Evolutionary conservation across 2,888 invertebrate genomes (phyloP), one percentile per base, ranked within the genome.

Genomic region (Eristalinus aeneus): DNA sequence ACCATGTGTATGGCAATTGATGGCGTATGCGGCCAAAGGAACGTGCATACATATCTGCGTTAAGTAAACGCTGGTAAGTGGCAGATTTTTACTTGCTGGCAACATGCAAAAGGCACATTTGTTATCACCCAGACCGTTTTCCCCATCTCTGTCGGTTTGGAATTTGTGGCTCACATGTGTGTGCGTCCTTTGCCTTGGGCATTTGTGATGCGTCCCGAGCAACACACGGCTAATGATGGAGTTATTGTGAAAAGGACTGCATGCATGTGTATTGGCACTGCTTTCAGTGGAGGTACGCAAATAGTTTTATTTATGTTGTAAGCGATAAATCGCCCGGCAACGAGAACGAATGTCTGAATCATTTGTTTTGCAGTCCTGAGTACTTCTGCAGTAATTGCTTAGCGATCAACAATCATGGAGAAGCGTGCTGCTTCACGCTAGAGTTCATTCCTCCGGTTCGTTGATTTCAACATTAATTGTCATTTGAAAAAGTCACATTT

Each of bases 41-140:
- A 73, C 67, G 67, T 61, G 73, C 67, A 79, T 16, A 53, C 53
- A 12, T 78, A 79, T 68, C 73, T 79, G 73, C 73, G 79, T 79
- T 79, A 79, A 73, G 79, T 79, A 73, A 73, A 79, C 61, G 67
- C 65, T 54, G 68, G 73, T 68, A 73, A 79, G 79, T 67, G 79
- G 73, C 67, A 67, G 67, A 79, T 67, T 79, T 79, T 79, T 79
- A 73, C 67, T 79, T 67, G 54, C 63, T 67, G 61, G 60, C 31
- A 56, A 73, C 79, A 79, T 73, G 79, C 79, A 79, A 79, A 79
- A 73, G 54, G 67, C 73, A 54, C 73, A 73, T 79, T 79, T 79
- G 61, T 73, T 79, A 73, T 79, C 58, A 53, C 60, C 67, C 22
- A 31, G 34, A 31, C 27, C 27, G 60, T 31, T 27, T 27, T 27